These are phyloP conservation scores for Hyposmocoma kahamanoa DNA, from an alignment of 1,140 invertebrate genomes.

Conservation along the genomic window DNA sequence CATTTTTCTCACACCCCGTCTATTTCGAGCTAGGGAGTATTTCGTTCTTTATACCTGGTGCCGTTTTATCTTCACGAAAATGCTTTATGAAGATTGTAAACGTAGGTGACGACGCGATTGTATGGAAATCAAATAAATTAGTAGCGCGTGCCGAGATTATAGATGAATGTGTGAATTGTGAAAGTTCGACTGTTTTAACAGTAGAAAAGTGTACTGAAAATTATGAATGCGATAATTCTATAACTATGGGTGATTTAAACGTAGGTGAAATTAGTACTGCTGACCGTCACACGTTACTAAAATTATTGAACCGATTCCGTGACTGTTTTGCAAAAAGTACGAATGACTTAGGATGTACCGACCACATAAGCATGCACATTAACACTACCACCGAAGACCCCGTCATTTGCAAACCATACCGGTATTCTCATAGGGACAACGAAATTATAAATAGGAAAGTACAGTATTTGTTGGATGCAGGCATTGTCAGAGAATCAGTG, in stretches of 20 bases:
- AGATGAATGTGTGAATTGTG: background rate
- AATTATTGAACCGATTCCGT: slow-evolving; percentile 9
- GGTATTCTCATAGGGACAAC: slow-evolving; percentile 22
- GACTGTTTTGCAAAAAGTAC: slow-evolving; percentile 14
- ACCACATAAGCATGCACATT: slow-evolving; percentile 20
- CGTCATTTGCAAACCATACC: slow-evolving; percentile 21
- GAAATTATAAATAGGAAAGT: slow-evolving; percentile 17
- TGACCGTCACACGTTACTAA: background rate
- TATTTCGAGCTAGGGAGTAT: too few relatives aligned
- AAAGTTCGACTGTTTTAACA: background rate
- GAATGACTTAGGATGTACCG: slow-evolving; percentile 18
- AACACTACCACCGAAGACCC: slow-evolving; percentile 14
- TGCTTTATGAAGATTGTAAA: background rate
- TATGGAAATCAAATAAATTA: background rate
- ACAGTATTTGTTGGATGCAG: slow-evolving; percentile 9
- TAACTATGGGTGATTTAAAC: background rate
- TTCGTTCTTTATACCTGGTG: too few relatives aligned
- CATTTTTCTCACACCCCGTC: too few relatives aligned
- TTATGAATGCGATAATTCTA: background rate
- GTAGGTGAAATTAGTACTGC: background rate
- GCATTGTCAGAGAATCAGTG: slow-evolving; percentile 13
- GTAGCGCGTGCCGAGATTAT: background rate
- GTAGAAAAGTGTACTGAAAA: background rate
- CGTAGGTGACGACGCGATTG: background rate
- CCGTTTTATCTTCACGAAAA: too few relatives aligned